Conservation (phyloP, 2,797 vertebrate genomes). For the Gymnothorax reevesii region DNA sequence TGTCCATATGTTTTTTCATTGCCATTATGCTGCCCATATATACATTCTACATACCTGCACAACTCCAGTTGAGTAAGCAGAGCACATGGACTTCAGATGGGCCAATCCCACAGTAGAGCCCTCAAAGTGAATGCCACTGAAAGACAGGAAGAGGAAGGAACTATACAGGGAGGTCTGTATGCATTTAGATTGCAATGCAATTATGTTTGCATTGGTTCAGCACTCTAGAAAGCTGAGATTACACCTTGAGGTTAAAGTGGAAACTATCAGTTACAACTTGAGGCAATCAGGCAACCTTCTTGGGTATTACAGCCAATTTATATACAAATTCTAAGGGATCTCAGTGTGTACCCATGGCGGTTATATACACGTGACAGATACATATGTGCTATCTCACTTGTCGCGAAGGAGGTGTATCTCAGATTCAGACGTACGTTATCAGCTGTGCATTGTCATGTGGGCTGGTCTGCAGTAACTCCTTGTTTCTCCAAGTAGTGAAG, state of each 20-base stretch:
- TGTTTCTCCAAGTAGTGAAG: slow-evolving; percentile 67
- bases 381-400: not conserved
- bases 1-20: not conserved
- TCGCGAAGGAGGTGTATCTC: not conserved
- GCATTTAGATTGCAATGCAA: too few species aligned
- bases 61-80: slow-evolving; percentile 67
- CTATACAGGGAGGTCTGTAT: not conserved
- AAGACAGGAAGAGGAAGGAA: slow-evolving; percentile 28
- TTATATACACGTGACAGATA: not conserved
- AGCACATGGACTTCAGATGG: slow-evolving; percentile 68
- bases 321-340: too few species aligned
- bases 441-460: slow-evolving; percentile 73
- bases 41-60: slow-evolving; percentile 62
- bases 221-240: too few species aligned
- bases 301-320: too few species aligned
- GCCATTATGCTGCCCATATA: not conserved
- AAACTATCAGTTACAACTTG: too few species aligned
- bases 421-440: slow-evolving; percentile 64
- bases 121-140: slow-evolving; percentile 64
- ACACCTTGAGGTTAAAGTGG: too few species aligned
- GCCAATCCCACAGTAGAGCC: slow-evolving; percentile 71
- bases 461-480: slow-evolving; percentile 47
- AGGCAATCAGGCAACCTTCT: too few species aligned
- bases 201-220: too few species aligned
- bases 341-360: not conserved